phyloP scores from a whole-genome alignment of 1,140 invertebrate genomes.

The Cephus cinctus region DNA sequence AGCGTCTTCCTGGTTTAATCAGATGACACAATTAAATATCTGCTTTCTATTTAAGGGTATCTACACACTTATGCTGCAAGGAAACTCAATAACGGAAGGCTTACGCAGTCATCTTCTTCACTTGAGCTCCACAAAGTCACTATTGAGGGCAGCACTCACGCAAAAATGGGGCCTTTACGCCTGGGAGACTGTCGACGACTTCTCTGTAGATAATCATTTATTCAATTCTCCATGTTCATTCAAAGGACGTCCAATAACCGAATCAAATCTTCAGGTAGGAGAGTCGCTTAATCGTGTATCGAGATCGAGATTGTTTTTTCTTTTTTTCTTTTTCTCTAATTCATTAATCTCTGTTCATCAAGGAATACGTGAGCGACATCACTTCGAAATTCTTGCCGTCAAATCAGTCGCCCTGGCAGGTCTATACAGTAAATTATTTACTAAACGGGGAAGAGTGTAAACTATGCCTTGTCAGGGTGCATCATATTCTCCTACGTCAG shows the following conservation, averaged over 20 bases:
- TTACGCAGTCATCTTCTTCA: conserved; percentile 35
- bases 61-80: conserved; percentile 46
- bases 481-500: conserved; percentile 72
- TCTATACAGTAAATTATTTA: conserved; percentile 68
- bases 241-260: conserved; percentile 66
- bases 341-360: conserved; percentile 33
- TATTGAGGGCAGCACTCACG: conserved; percentile 47
- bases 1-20: no score
- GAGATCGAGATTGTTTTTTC: no score
- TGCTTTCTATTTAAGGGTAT: conserved; percentile 35
- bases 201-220: conserved; percentile 72
- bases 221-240: conserved; percentile 62
- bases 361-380: conserved; percentile 77
- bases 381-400: conserved; percentile 73
- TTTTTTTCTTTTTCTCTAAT: no score
- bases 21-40: neutral
- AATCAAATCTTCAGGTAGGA: conserved; percentile 72
- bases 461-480: conserved; percentile 72
- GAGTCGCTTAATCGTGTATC: no score
- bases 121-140: conserved; percentile 36
- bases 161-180: conserved; percentile 54
- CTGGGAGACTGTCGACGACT: conserved; percentile 54
- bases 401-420: conserved; percentile 75
- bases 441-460: conserved; percentile 60
- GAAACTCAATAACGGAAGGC: conserved; percentile 33